Conservation (phyloP, 2,797 vertebrate species). For the Phataginus tricuspis region DNA sequence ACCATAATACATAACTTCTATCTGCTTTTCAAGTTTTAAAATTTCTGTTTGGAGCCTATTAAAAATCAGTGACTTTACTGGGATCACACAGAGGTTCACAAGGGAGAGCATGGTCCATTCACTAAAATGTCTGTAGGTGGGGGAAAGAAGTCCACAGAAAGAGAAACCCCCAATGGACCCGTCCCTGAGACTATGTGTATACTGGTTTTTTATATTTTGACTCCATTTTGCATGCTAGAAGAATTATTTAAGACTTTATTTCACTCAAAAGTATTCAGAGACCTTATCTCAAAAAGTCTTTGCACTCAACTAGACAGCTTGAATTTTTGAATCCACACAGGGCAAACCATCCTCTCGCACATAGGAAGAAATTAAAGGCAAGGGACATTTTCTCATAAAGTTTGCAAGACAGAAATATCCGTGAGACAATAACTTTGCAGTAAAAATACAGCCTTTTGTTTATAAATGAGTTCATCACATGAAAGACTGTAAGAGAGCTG, state of each 20-base stretch:
- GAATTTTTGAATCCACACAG: neutral
- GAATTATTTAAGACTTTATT: slow-evolving; percentile 34
- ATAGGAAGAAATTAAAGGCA: neutral
- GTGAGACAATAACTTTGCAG: neutral
- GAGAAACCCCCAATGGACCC: neutral
- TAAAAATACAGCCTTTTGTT: neutral
- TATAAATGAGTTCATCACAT: neutral
- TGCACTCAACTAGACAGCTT: neutral
- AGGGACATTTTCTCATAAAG: neutral
- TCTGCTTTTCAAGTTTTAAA: neutral
- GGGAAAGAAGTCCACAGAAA: neutral
- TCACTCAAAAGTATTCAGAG: neutral
- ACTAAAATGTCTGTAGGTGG: neutral
- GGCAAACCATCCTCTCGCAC: neutral
- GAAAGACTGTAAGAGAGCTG: neutral
- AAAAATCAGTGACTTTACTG: neutral
- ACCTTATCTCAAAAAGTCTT: neutral
- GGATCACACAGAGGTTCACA: neutral
- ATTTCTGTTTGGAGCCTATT: neutral
- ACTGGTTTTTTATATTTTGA: neutral
- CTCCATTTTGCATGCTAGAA: neutral
- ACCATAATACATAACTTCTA: neutral
- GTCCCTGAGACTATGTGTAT: neutral
- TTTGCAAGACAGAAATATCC: neutral
- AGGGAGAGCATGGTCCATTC: neutral